phyloP scores from a whole-genome alignment of 2,888 invertebrate genomes.

The Malachius bipustulatus region DNA sequence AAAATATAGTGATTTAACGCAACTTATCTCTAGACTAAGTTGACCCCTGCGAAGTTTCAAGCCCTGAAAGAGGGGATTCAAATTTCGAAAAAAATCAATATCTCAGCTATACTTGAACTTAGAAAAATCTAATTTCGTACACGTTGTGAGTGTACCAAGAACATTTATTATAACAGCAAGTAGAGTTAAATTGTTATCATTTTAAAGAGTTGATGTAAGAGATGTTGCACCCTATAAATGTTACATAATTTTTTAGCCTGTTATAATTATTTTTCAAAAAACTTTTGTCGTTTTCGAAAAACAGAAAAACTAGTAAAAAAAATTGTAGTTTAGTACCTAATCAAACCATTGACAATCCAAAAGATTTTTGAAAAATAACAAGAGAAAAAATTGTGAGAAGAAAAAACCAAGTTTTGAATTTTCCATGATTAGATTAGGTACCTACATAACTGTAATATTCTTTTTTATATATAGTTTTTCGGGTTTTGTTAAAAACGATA shows the following conservation, averaged over 20 bases:
- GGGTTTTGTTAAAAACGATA: no score
- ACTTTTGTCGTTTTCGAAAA: no score
- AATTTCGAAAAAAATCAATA: slow-evolving; percentile 2
- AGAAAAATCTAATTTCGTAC: neutral
- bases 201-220: slow-evolving; percentile 1
- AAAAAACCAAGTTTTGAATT: neutral
- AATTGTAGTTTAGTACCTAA: no score
- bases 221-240: neutral
- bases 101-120: neutral
- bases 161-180: neutral
- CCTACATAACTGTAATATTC: no score
- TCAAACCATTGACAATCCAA: no score
- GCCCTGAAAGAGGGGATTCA: neutral
- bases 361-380: no score
- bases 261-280: no score
- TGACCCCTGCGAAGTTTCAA: neutral
- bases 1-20: slow-evolving; percentile 2
- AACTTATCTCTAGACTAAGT: neutral
- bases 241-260: neutral
- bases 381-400: neutral
- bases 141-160: slow-evolving; percentile 2
- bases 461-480: no score
- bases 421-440: neutral
- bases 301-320: no score
- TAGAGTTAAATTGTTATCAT: neutral